Conservation (phyloP, 2,797 vertebrate genomes). For the Avahi laniger region DNA sequence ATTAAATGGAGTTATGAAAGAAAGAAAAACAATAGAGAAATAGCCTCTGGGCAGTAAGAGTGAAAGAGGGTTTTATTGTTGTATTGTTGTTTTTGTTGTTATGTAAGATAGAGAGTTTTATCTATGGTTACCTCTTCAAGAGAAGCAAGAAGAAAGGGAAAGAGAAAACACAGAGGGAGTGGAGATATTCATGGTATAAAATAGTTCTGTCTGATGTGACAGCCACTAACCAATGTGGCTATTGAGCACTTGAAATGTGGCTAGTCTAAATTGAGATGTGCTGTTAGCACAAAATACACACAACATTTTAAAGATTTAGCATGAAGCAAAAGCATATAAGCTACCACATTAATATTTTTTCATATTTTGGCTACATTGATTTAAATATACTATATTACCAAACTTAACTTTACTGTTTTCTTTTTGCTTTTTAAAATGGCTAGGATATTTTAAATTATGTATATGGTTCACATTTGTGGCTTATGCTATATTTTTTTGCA, state of each 20-base stretch:
- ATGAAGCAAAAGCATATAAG: neutral
- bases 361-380: neutral
- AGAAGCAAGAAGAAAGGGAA: neutral
- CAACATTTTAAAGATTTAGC: neutral
- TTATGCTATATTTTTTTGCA: neutral
- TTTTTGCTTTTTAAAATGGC: constrained; percentile 11
- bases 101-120: neutral
- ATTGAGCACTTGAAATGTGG: neutral
- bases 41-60: neutral
- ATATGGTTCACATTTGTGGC: neutral
- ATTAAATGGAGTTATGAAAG: neutral
- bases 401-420: neutral
- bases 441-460: neutral
- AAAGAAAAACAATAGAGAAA: neutral
- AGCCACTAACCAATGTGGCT: neutral
- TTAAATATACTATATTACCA: neutral
- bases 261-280: neutral
- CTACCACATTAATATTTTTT: neutral
- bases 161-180: neutral
- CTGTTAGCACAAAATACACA: neutral
- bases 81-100: neutral
- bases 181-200: neutral
- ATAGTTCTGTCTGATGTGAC: neutral
- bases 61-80: neutral
- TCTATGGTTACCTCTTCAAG: neutral